Evolutionary conservation across 2,113 vertebrate genomes (phyloP), one percentile per base, ranked within the genome.

Genomic region (Campylomormyrus tamandua): DNA sequence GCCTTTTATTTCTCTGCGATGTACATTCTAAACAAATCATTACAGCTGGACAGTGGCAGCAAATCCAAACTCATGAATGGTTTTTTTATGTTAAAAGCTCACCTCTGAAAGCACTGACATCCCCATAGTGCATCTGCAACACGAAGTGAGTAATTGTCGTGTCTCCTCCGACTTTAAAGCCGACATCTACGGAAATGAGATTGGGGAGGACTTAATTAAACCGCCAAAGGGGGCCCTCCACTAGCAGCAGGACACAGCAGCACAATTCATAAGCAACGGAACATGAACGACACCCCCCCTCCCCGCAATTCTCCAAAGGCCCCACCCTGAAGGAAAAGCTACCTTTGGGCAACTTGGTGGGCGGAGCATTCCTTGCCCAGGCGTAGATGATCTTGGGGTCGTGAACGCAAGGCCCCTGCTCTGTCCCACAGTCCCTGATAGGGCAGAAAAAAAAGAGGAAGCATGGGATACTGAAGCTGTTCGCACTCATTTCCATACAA

Each of bases 51-150:
- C 66, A 31, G 53, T 15, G 4, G 13, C 31, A 53, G 7, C 31
- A 58, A 56, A 27, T 80, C n/a, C 77, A 53, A 46, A 52, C 13
- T 42, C 74, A 80, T 15, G 39, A 80, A 70, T 31, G 62, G 3
- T 31, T 53, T 89, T 89, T 8, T 83, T 9, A 27, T 84, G 53
- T 50, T 88, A 45, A 90, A 9, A 93, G 96, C 83, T 94, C 15
- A 98, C 98, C 98, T 96, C 93, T 96, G 91, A 99, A 99, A 92
- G 96, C 96, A 93, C 92, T 93, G 88, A 97, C 86, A 88, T 99
- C 97, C 11, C 98, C 98, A 91, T 99, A 99, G 94, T 99, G 98
- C 9, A 99, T 97, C 92, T 99, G 98, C 11, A 99, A 97, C 89
- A 99, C 98, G 93, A 99, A 98, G 92, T 97, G 96, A 93, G 97